These are phyloP conservation scores for Hypanus sabinus DNA, from an alignment of 2,113 vertebrate genomes.

Conservation along the genomic window DNA sequence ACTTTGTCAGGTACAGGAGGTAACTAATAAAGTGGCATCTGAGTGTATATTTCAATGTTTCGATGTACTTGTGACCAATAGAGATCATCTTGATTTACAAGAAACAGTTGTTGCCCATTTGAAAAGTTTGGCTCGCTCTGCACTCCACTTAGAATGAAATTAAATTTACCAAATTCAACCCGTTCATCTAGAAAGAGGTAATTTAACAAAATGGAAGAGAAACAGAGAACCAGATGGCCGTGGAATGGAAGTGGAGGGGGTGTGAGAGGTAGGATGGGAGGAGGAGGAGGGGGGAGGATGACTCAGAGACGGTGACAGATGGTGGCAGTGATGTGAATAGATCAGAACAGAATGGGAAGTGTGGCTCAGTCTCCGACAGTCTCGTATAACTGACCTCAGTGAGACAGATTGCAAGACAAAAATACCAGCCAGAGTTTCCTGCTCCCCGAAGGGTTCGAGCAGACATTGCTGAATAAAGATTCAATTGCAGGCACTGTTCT, in stretches of 20 bases:
- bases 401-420: background rate
- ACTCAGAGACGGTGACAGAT: background rate
- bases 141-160: background rate
- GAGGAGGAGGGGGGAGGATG: background rate
- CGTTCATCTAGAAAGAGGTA: background rate
- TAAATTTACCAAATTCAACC: background rate
- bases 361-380: background rate
- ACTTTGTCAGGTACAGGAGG: no score
- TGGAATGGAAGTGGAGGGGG: background rate
- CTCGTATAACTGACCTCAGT: background rate
- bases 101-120: background rate
- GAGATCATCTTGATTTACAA: no score
- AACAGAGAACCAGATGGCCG: no score
- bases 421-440: background rate
- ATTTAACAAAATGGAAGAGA: background rate
- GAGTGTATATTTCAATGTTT: no score
- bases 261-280: no score
- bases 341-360: background rate
- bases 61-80: no score
- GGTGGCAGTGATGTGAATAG: background rate
- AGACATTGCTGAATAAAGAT: no score
- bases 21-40: no score
- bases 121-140: background rate
- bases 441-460: background rate
- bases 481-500: no score